Conservation (phyloP, 2,888 invertebrate genomes). For the Nasonia oneida region DNA sequence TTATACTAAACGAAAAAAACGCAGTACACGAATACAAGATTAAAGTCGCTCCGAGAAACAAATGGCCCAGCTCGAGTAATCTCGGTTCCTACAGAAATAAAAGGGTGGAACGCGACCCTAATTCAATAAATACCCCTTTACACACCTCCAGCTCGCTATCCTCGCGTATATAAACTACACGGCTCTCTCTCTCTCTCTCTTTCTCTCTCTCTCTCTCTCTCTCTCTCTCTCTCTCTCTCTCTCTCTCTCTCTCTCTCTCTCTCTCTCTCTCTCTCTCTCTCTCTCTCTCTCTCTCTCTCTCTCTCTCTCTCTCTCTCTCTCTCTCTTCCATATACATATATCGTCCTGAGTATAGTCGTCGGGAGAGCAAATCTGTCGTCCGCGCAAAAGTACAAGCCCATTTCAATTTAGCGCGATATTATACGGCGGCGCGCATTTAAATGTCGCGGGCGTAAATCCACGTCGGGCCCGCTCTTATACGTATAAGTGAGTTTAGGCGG, state of each 20-base stretch:
- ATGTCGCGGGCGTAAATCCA: constrained; percentile 64
- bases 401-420: constrained; percentile 63
- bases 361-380: constrained; percentile 51
- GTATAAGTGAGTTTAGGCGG: constrained; percentile 66
- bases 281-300: too few species aligned
- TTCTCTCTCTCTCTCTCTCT: too few species aligned
- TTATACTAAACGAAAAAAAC: too few species aligned
- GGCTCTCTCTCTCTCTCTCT: not conserved
- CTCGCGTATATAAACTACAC: constrained; percentile 18
- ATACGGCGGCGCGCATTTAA: constrained; percentile 58
- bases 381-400: constrained; percentile 59
- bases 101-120: constrained; percentile 16
- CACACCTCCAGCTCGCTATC: not conserved
- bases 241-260: not conserved
- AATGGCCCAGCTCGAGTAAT: not conserved
- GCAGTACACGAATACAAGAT: not conserved
- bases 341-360: not conserved
- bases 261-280: not conserved
- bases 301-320: too few species aligned
- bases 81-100: not conserved
- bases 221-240: not conserved
- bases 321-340: not conserved
- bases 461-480: constrained; percentile 48
- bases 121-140: constrained; percentile 46
- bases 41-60: not conserved